A percentile compares a stretch with the other conserved stretches of the same genome.
phyloP scores from a whole-genome alignment of 2,113 vertebrate species.

The Syngnathus floridae region DNA sequence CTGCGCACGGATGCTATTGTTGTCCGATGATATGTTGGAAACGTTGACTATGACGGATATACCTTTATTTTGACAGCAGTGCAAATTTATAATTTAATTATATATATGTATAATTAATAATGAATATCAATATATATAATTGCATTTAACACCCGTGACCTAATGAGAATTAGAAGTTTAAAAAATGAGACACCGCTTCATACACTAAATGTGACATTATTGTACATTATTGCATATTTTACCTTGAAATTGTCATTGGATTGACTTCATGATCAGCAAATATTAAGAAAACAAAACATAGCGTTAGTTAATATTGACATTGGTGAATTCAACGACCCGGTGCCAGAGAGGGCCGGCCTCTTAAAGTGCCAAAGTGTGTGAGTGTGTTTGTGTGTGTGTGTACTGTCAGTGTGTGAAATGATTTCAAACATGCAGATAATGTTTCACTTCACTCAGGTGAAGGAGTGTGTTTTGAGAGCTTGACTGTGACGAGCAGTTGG shows the following conservation, averaged over 20 bases:
- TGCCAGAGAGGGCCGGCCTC: background rate
- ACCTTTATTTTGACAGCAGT: constrained; percentile 37
- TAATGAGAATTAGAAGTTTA: too few relatives aligned
- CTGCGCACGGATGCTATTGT: constrained; percentile 52
- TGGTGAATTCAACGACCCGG: background rate
- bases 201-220: background rate
- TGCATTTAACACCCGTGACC: too few relatives aligned
- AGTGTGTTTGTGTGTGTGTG: constrained; percentile 20
- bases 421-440: constrained; percentile 13
- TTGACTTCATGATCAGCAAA: too few relatives aligned
- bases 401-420: constrained; percentile 22
- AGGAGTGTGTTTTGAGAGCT: constrained; percentile 31
- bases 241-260: too few relatives aligned
- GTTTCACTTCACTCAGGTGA: constrained; percentile 22
- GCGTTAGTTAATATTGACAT: background rate
- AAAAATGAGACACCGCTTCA: background rate
- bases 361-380: background rate
- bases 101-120: too few relatives aligned
- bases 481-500: constrained; percentile 18
- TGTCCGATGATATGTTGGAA: constrained; percentile 58
- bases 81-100: background rate
- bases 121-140: too few relatives aligned
- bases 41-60: constrained; percentile 37
- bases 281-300: too few relatives aligned
- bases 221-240: too few relatives aligned